Conservation (phyloP, 1,140 invertebrate genomes). For the Drosophila ironensis region DNA sequence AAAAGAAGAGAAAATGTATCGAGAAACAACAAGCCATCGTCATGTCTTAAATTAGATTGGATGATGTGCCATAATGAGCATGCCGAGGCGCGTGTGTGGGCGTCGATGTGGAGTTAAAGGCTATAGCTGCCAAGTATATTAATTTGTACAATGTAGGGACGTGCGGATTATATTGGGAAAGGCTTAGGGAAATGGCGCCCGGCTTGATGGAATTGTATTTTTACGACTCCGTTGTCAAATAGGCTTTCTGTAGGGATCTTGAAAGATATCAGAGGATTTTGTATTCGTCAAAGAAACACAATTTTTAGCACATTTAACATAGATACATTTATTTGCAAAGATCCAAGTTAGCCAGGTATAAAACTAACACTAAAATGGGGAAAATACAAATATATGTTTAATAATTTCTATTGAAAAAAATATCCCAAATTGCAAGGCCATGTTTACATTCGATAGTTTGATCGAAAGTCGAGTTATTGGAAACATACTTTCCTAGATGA, state of each 20-base stretch:
- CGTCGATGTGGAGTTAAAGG: not conserved
- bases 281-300: too few species aligned
- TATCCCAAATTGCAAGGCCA: too few species aligned
- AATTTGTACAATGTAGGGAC: constrained; percentile 3
- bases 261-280: too few species aligned
- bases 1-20: constrained; percentile 48
- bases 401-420: too few species aligned
- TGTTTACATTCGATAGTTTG: too few species aligned
- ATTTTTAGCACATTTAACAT: too few species aligned
- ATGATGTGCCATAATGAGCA: constrained; percentile 76
- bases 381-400: too few species aligned
- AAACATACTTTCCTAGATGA: not conserved
- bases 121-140: constrained; percentile 6
- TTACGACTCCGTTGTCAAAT: not conserved
- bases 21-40: constrained; percentile 51
- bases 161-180: not conserved
- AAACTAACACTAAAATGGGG: too few species aligned
- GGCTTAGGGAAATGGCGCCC: not conserved
- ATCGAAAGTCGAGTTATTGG: too few species aligned
- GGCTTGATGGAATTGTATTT: not conserved
- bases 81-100: constrained; percentile 1
- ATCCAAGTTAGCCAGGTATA: too few species aligned
- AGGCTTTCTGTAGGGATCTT: too few species aligned
- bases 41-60: constrained; percentile 66
- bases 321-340: too few species aligned